Percentiles rank a stretch among this genome's conserved stretches.
These are phyloP conservation scores for Drepana arcuata DNA, from an alignment of 1,140 invertebrate genomes.

Conservation along the genomic window DNA sequence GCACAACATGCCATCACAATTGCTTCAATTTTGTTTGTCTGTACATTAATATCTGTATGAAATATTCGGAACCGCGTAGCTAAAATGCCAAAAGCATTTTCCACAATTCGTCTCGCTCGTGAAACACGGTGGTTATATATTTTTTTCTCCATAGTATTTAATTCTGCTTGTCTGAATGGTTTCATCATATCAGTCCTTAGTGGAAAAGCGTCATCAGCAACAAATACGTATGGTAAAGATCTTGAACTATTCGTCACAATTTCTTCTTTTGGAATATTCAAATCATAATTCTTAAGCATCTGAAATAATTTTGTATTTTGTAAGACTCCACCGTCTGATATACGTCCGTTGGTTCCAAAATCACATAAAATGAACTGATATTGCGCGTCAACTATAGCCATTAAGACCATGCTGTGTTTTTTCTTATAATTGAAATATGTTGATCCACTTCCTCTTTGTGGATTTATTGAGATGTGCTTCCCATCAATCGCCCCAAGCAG, in stretches of 20 bases:
- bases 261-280: constrained; percentile 8
- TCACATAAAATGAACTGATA: neutral
- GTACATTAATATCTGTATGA: neutral
- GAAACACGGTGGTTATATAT: neutral
- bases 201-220: neutral
- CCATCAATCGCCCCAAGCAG: neutral
- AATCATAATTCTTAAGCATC: constrained; percentile 7
- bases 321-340: constrained; percentile 8
- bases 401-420: neutral
- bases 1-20: neutral
- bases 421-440: neutral
- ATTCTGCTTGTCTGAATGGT: neutral
- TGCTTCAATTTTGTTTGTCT: neutral
- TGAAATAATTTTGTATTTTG: constrained; percentile 10
- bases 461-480: neutral
- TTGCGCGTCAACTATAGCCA: neutral
- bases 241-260: constrained; percentile 3
- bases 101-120: neutral
- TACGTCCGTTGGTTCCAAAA: neutral
- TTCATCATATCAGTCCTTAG: neutral
- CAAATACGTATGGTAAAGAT: constrained; percentile 2
- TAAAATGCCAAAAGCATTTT: neutral
- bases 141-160: neutral
- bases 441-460: neutral
- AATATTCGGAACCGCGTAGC: neutral